phyloP scores from a whole-genome alignment of 2,888 invertebrate genomes.

The Margaritifera margaritifera region DNA sequence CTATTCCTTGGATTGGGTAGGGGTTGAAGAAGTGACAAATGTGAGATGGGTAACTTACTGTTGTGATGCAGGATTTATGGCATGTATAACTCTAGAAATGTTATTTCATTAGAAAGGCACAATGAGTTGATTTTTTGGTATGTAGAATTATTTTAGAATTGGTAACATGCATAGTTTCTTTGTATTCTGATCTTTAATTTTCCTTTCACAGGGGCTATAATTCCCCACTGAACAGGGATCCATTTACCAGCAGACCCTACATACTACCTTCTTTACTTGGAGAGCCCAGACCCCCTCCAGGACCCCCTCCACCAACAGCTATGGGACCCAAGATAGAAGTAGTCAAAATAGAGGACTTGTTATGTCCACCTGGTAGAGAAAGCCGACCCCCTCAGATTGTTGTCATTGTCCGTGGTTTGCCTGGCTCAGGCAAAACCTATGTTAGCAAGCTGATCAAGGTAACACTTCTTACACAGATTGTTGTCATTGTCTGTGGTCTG shows the following conservation, averaged over 20 bases:
- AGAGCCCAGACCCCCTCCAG: constrained; percentile 19
- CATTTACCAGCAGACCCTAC: constrained; percentile 10
- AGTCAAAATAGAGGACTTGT: constrained; percentile 80
- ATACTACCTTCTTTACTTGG: constrained; percentile 27
- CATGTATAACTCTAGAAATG: too few relatives aligned
- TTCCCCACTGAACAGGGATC: constrained; percentile 28
- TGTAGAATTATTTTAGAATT: too few relatives aligned
- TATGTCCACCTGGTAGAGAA: constrained; percentile 85
- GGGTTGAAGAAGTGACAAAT: too few relatives aligned
- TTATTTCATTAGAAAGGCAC: too few relatives aligned
- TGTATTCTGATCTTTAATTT: not conserved
- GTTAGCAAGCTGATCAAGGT: constrained; percentile 71
- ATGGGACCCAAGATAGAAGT: constrained; percentile 23
- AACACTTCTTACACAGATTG: constrained; percentile 75
- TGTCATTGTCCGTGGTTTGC: constrained; percentile 91
- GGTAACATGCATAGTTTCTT: too few relatives aligned
- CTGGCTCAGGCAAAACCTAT: constrained; percentile 95
- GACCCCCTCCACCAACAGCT: constrained; percentile 12
- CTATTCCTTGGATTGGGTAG: too few relatives aligned
- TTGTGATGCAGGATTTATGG: too few relatives aligned
- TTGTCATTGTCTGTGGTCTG: constrained; percentile 91
- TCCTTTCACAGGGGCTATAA: constrained; percentile 25
- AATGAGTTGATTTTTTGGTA: too few relatives aligned
- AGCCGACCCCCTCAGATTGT: constrained; percentile 86
- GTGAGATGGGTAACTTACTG: too few relatives aligned